Evolutionary conservation across 2,888 invertebrate species (phyloP).

Genomic region (Pseudoips prasinana): DNA sequence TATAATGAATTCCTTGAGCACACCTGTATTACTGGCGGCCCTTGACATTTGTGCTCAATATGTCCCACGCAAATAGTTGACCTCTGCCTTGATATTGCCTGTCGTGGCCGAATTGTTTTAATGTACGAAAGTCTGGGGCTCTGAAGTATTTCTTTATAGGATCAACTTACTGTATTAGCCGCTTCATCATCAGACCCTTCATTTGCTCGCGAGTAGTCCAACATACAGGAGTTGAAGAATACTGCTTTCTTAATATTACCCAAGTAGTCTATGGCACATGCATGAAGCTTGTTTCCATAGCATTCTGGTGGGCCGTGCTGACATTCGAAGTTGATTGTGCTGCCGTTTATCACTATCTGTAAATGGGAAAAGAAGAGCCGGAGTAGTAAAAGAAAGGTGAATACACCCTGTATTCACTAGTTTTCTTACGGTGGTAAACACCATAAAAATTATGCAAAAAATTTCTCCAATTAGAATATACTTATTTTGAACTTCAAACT

Average conservation of each 20-base stretch:
- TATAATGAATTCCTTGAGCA: too few species aligned
- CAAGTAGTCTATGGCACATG: slow-evolving; percentile 81
- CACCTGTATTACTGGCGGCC: too few species aligned
- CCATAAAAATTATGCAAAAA: slow-evolving; percentile 1
- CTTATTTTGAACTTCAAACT: too few species aligned
- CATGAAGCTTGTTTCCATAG: slow-evolving; percentile 89
- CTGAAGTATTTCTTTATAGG: too few species aligned
- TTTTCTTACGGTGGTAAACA: too few species aligned
- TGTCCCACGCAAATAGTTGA: too few species aligned
- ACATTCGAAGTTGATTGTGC: slow-evolving; percentile 80
- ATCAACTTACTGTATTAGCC: slow-evolving; percentile 41
- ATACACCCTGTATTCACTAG: too few species aligned
- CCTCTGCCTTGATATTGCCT: too few species aligned
- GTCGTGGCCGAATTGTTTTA: too few species aligned
- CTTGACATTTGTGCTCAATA: too few species aligned
- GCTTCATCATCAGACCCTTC: slow-evolving; percentile 44
- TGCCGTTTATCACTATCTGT: slow-evolving; percentile 27
- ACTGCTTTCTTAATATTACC: slow-evolving; percentile 75
- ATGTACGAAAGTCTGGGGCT: too few species aligned
- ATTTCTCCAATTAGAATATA: too few species aligned
- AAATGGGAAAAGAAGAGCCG: not conserved
- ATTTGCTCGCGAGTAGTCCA: slow-evolving; percentile 44
- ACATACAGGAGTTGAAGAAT: slow-evolving; percentile 87
- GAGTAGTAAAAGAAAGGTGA: not conserved
- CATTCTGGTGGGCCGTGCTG: slow-evolving; percentile 88